A percentile compares a stretch with the other conserved stretches of the same genome.
Evolutionary conservation across 2,888 invertebrate species (phyloP).

Genomic region (Euproctis similis): DNA sequence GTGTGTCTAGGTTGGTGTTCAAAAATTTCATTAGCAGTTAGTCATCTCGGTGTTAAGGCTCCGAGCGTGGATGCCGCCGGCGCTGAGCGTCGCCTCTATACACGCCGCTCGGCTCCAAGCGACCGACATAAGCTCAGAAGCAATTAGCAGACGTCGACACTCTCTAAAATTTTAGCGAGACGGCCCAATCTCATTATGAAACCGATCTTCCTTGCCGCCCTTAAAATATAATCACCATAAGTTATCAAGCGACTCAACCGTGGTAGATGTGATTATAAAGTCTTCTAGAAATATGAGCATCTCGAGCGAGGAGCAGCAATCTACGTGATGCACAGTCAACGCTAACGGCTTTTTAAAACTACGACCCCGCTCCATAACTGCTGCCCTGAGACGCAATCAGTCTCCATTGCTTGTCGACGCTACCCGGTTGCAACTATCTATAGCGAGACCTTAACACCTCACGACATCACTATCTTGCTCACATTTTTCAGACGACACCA

Average conservation of each 20-base stretch:
- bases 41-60: conserved; percentile 36
- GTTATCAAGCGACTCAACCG: conserved; percentile 71
- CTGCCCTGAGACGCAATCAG: conserved; percentile 73
- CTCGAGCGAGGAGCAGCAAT: conserved; percentile 46
- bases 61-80: conserved; percentile 26
- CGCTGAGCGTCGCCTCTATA: conserved; percentile 10
- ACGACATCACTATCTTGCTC: conserved; percentile 46
- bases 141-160: conserved; percentile 70
- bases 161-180: conserved; percentile 72
- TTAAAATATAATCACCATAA: conserved; percentile 74
- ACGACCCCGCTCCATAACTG: conserved; percentile 75
- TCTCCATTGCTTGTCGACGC: conserved; percentile 77
- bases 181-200: conserved; percentile 72
- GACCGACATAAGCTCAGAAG: conserved; percentile 50
- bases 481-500: conserved; percentile 47
- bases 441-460: conserved; percentile 62
- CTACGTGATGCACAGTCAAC: conserved; percentile 68
- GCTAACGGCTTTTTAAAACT: conserved; percentile 76
- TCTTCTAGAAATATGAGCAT: conserved; percentile 66
- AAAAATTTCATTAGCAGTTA: conserved; percentile 49
- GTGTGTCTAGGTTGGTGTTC: conserved; percentile 30
- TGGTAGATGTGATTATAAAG: conserved; percentile 74
- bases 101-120: conserved; percentile 22
- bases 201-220: conserved; percentile 74
- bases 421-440: conserved; percentile 46